phyloP scores from a whole-genome alignment of 1,140 invertebrate species.

The Heterodera carotae region DNA sequence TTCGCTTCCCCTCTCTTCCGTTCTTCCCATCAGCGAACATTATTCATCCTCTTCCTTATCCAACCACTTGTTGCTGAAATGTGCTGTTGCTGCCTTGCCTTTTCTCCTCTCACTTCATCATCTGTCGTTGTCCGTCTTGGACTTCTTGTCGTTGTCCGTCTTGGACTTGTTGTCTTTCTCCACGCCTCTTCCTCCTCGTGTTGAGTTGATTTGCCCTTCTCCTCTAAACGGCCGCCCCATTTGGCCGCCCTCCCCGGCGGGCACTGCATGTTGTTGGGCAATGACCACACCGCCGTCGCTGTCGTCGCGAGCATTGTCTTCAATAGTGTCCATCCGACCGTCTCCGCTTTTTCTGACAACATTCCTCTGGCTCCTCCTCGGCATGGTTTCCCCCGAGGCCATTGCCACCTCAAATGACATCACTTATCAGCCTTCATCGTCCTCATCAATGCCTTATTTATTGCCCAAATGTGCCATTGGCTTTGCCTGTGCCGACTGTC shows the following conservation, averaged over 20 bases:
- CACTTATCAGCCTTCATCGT: not conserved
- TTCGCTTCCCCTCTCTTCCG: too few species aligned
- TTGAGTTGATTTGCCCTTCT: not conserved
- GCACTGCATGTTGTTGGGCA: slow-evolving; percentile 3
- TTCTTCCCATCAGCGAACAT: too few species aligned
- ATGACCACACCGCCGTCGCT: slow-evolving; percentile 5
- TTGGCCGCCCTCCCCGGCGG: not conserved
- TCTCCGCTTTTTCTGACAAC: not conserved
- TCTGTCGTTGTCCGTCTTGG: too few species aligned
- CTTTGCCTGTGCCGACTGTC: slow-evolving; percentile 41
- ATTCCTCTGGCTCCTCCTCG: not conserved
- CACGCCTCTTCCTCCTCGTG: not conserved
- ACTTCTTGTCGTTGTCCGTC: too few species aligned
- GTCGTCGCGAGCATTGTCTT: not conserved
- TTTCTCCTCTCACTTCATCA: too few species aligned
- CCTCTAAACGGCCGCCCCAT: not conserved
- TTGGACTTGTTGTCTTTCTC: not conserved
- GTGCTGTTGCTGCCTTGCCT: not conserved
- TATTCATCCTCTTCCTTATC: too few species aligned
- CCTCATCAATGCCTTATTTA: not conserved
- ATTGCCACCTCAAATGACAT: not conserved
- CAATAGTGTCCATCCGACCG: too few species aligned
- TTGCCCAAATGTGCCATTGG: slow-evolving; percentile 44
- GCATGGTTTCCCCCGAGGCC: not conserved
- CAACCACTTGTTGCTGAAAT: not conserved